Base-by-base conservation (phyloP, 2,797 vertebrate species). In the Diglossa cyanea region DNA sequence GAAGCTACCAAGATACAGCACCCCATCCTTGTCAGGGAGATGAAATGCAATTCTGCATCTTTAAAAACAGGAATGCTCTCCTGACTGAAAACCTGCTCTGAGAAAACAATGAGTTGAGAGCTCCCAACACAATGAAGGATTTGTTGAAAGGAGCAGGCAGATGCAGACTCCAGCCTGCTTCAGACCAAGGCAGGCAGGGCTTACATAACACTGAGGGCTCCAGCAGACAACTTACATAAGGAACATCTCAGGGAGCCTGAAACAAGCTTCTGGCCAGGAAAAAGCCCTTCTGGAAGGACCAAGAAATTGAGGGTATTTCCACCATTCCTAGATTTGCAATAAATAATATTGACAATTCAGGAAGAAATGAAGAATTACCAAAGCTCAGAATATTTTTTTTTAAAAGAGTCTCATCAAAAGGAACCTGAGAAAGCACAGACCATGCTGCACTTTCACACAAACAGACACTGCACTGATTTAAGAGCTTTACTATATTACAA, bases 171-270 rank as follows among this genome's bases (percentile, higher is more conserved):
- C 21, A 80, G 26, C 26, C 62, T 72, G 87, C 87, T 63, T 11
- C 47, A 68, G 87, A 91, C 58, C 88, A 81, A 88, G 84, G 60
- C 81, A 91, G 82, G 25, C 93, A 19, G 35, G 6, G 65, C 95
- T 96, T 96, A 90, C 79, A 80, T 91, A 95, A 96, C 90, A 95
- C 75, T 2, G 45, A 91, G 85, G 73, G 60, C 85, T 92, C 80
- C 7, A 23, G n/a, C 14, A 86, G 86, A 82, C 9, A 17, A 35
- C 93, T 95, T 85, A 84, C 60, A 42, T 86, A 89, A 95, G 92
- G 16, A 70, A 76, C 72, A 66, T 42, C 61, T 8, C 11, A 83
- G 54, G 30, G 3, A 50, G 74, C 70, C 45, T 84, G 33, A 45
- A 79, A 80, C 40, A 45, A 88, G 70, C 23, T 67, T 40, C 18